These are phyloP conservation scores for Dynastes tityus DNA, from an alignment of 2,888 invertebrate species.

Conservation along the genomic window DNA sequence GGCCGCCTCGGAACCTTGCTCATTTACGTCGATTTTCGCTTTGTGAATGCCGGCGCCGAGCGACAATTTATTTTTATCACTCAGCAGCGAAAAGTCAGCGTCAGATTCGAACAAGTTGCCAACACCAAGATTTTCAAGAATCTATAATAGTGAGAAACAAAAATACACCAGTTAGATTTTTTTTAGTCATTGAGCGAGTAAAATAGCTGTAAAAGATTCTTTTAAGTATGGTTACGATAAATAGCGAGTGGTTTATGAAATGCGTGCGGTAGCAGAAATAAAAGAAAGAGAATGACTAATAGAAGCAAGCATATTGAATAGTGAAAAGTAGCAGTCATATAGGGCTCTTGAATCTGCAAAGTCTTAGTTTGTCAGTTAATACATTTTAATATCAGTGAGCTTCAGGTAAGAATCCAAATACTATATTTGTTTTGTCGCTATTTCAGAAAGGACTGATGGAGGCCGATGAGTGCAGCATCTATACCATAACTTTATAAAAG, in stretches of 20 bases:
- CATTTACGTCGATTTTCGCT: constrained; percentile 87
- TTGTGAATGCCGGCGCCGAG: constrained; percentile 81
- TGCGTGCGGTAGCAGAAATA: not conserved
- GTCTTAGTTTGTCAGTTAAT: not conserved
- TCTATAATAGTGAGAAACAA: constrained; percentile 60
- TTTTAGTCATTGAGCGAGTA: not conserved
- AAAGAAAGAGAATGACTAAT: not conserved
- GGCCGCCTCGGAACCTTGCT: constrained; percentile 89
- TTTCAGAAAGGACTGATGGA: no score
- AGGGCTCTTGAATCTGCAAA: not conserved
- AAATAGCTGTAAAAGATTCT: not conserved
- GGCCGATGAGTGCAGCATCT: no score
- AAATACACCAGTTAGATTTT: constrained; percentile 25
- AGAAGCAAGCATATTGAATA: not conserved
- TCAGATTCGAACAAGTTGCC: constrained; percentile 72
- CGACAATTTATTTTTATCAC: constrained; percentile 68
- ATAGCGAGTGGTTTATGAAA: not conserved
- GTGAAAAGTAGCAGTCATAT: not conserved
- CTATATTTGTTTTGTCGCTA: no score
- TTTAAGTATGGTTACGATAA: not conserved
- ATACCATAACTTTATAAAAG: no score
- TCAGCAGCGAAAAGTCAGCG: constrained; percentile 74
- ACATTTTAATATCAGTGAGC: not conserved
- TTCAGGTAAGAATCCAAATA: no score
- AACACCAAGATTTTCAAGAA: constrained; percentile 74